Evolutionary conservation across 1,140 invertebrate genomes (phyloP).

Genomic region (Caenorhabditis elegans): WBcel235 BX284603.4:7578501-7579000

Average conservation of each 20-base stretch:
- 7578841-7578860: constrained; percentile 75
- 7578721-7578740: neutral
- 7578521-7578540: constrained; percentile 81
- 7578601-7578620: constrained; percentile 78
- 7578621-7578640: neutral
- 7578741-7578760: neutral
- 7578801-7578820: constrained; percentile 97
- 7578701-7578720: neutral
- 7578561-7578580: constrained; percentile 89
- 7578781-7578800: constrained; percentile 78
- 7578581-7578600: constrained; percentile 90
- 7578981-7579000: too few species aligned
- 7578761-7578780: constrained; percentile 69
- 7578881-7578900: neutral
- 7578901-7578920: too few species aligned
- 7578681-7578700: neutral
- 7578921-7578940: too few species aligned
- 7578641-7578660: too few species aligned
- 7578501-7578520: constrained; percentile 59
- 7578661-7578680: too few species aligned
- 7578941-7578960: too few species aligned
- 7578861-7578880: too few species aligned
- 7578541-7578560: constrained; percentile 88
- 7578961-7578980: too few species aligned
- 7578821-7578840: constrained; percentile 93